Evolutionary conservation across 2,888 invertebrate genomes (phyloP), one percentile per base, ranked within the genome.

Genomic region (Cartodere bifasciata): DNA sequence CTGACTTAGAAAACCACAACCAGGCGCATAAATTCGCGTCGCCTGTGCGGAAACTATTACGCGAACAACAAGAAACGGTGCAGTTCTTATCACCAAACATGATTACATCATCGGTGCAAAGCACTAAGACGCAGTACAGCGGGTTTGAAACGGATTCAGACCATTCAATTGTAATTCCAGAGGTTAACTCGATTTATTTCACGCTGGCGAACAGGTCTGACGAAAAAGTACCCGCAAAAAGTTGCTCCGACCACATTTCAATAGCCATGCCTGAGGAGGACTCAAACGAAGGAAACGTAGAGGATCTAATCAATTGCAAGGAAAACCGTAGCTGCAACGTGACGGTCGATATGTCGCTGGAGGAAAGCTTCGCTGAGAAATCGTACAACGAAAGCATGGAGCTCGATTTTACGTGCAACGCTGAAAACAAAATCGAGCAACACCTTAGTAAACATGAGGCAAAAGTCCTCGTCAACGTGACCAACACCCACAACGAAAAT

Each of bases 61-160:
- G n/a, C n/a, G n/a, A n/a, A n/a, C n/a, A n/a, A n/a, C n/a, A n/a
- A n/a, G n/a, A n/a, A n/a, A n/a, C n/a, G n/a, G n/a, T n/a, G n/a
- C n/a, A n/a, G n/a, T n/a, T n/a, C n/a, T n/a, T n/a, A n/a, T n/a
- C n/a, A n/a, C n/a, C n/a, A n/a, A n/a, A n/a, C n/a, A n/a, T n/a
- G n/a, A n/a, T n/a, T n/a, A n/a, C n/a, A 32, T 48, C 13, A 33
- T 52, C 16, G 31, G 37, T n/a, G n/a, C n/a, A n/a, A n/a, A n/a
- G n/a, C n/a, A n/a, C n/a, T n/a, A n/a, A n/a, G n/a, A n/a, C n/a
- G n/a, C n/a, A n/a, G n/a, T n/a, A 42, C 28, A 47, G 47, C 32
- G 45, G 49, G n/a, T 40, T 48, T 23, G 44, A 46, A 15, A 21
- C 25, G 4, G 42, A 40, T 23, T 42, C 43, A 2, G 30, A 43